Percentiles rank a stretch among this genome's conserved stretches.
These are phyloP conservation scores for Cryptosula pallasiana DNA, from an alignment of 2,888 invertebrate genomes.

Conservation along the genomic window DNA sequence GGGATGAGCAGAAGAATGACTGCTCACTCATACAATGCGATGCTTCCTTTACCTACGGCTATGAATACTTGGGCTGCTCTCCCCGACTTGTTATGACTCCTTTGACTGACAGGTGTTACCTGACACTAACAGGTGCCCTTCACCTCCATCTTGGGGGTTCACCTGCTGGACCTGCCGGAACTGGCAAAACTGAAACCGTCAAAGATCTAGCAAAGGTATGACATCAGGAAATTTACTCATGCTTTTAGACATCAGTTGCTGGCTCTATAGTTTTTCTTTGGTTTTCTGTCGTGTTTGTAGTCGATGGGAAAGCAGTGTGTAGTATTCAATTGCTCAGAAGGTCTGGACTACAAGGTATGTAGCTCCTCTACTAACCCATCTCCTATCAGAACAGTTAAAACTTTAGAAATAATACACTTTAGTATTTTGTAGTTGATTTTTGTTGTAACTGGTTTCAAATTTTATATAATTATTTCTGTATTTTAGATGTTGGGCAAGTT, in stretches of 20 bases:
- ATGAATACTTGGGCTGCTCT: slow-evolving; percentile 53
- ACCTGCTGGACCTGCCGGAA: slow-evolving; percentile 53
- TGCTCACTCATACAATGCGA: slow-evolving; percentile 51
- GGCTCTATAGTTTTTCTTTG: too few species aligned
- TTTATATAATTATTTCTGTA: too few species aligned
- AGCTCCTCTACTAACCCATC: too few species aligned
- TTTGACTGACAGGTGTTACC: slow-evolving; percentile 50
- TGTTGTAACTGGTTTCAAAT: too few species aligned
- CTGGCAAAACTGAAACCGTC: slow-evolving; percentile 54
- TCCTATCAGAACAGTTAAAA: too few species aligned
- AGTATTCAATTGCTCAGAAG: slow-evolving; percentile 54
- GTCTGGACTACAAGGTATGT: slow-evolving; percentile 47
- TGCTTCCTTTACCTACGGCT: slow-evolving; percentile 49
- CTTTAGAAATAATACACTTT: too few species aligned
- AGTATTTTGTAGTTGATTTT: too few species aligned
- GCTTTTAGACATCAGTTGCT: too few species aligned
- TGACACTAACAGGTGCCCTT: slow-evolving; percentile 51
- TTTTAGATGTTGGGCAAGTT: slow-evolving; percentile 50
- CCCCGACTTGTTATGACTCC: slow-evolving; percentile 51
- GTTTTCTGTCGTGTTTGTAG: slow-evolving; percentile 32
- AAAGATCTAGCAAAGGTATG: slow-evolving; percentile 52
- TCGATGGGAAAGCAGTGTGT: slow-evolving; percentile 53
- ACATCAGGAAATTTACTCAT: neutral
- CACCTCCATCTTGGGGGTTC: slow-evolving; percentile 52
- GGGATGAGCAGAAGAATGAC: slow-evolving; percentile 51